Evolutionary conservation across 2,797 vertebrate genomes (phyloP), one percentile per base, ranked within the genome.

Genomic region (Phyllotis vaccarum): DNA sequence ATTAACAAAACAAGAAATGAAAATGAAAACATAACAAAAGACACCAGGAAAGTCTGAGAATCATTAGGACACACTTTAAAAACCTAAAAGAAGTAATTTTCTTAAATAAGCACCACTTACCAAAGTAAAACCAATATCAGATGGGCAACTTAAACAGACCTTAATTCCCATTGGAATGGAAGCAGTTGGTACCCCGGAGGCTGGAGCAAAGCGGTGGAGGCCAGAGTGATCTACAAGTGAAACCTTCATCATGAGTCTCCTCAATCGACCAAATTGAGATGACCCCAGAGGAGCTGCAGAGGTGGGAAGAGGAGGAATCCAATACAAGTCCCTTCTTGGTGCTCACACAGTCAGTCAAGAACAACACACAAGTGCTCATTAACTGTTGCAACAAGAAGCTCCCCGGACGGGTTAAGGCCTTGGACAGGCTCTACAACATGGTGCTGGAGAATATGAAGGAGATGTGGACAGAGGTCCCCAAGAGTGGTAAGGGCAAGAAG

Each of bases 361-460:
- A 99, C 98, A 99, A 99, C 98, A 99, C 99, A 0, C 99, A 99
- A 97, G 99, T 99, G 86, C 99, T 99, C 83, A 99, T 99, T 91
- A 99, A 99, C 98, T 99, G 99, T 94, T 99, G 99, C 98, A 99
- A 99, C 98, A 99, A 99, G 98, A 99, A 99, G 88, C 99, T 99
- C 13, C 98, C 99, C 3, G 99, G 99, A 1, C 98, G 99, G 3
- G 99, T 99, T 89, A 99, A 99, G 96, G 99, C 99, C 74, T 99
- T 99, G 21, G 99, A 99, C 98, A 99, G 98, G 93, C 98, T 98
- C 82, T 98, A 98, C 97, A 98, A 99, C 98, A 99, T 99, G 99
- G 99, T 99, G 54, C 97, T 99, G 96, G 99, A 99, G 97, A 99
- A 99, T 0, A 99, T 99, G 85, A 99, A 99, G 96, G 99, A 99